Evolutionary conservation across 2,113 vertebrate genomes (phyloP), one percentile per base, ranked within the genome.

Genomic region (Phyllostomus discolor): DNA sequence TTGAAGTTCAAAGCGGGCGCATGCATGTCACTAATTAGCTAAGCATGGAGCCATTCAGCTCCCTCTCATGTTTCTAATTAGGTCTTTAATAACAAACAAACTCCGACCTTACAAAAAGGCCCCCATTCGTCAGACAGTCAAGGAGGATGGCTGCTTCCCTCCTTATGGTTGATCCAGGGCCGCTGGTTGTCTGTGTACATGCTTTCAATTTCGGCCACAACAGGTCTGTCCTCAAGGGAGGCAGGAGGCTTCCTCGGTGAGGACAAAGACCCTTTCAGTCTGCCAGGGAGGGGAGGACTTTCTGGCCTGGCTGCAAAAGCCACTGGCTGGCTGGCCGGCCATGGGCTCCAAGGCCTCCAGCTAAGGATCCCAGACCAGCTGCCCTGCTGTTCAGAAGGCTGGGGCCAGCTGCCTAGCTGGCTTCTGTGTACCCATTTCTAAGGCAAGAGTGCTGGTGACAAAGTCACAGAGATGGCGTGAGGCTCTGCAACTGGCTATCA

Each of bases 41-140:
- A 97, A 99, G 99, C 98, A 98, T 98, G 86, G 98, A 98, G 98
- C 98, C 98, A 98, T 99, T 98, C 99, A 97, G 98, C 98, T 99
- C 98, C 98, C 98, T 98, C 99, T 99, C 98, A 98, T 99, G 98
- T 98, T 99, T 98, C 98, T 99, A 99, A 99, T 99, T 99, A 99
- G 99, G 99, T 99, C 98, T 98, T 99, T 99, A 99, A 99, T 99
- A 99, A 99, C 99, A 99, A 99, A 99, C 99, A 99, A 99, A 99
- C 98, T 98, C 98, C 97, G 97, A 98, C 98, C 98, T 99, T 98
- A 98, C 98, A 93, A 80, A 97, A 98, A 98, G 98, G 97, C 98
- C 97, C 97, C 98, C 98, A 98, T 98, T 98, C 97, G 90, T 98
- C 98, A 98, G 98, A 98, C 83, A 95, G 97, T 97, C 97, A 95